Conservation (phyloP, 2,113 vertebrate genomes). For the Zapus hudsonius region DNA sequence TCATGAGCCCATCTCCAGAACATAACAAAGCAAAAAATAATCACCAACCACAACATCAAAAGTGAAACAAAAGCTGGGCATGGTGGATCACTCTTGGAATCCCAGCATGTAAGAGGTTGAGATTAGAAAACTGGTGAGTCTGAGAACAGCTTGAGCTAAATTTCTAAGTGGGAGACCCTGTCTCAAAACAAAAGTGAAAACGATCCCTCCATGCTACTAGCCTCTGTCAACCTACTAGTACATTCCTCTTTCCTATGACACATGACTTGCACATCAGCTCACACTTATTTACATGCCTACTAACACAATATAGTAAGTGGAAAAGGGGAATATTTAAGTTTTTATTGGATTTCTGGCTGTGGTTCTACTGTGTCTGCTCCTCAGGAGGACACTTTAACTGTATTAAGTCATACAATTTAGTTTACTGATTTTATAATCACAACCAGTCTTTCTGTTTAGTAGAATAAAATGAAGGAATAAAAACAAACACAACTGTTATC, state of each 20-base stretch:
- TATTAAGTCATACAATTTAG: slow-evolving; percentile 43
- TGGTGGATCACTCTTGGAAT: too few relatives aligned
- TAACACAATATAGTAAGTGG: slow-evolving; percentile 50
- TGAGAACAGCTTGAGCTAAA: too few relatives aligned
- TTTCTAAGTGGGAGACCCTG: too few relatives aligned
- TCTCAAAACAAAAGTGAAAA: too few relatives aligned
- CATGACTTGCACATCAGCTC: slow-evolving; percentile 34
- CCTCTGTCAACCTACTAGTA: background rate
- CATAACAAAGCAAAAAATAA: background rate
- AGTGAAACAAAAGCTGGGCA: too few relatives aligned
- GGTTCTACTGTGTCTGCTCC: slow-evolving; percentile 27
- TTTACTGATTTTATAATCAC: slow-evolving; percentile 42
- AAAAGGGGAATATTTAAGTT: slow-evolving; percentile 38
- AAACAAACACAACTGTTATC: background rate
- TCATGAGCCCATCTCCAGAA: background rate
- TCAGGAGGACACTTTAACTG: slow-evolving; percentile 51
- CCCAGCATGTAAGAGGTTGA: too few relatives aligned
- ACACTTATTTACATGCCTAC: slow-evolving; percentile 21
- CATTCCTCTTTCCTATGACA: background rate
- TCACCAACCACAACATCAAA: too few relatives aligned
- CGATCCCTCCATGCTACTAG: rapidly evolving
- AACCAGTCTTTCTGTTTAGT: slow-evolving; percentile 16
- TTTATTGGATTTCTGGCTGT: slow-evolving; percentile 64
- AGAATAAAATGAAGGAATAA: slow-evolving; percentile 39
- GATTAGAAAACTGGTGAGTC: too few relatives aligned